These are phyloP conservation scores for Globodera rostochiensis DNA, from an alignment of 1,140 invertebrate species.

Conservation along the genomic window DNA sequence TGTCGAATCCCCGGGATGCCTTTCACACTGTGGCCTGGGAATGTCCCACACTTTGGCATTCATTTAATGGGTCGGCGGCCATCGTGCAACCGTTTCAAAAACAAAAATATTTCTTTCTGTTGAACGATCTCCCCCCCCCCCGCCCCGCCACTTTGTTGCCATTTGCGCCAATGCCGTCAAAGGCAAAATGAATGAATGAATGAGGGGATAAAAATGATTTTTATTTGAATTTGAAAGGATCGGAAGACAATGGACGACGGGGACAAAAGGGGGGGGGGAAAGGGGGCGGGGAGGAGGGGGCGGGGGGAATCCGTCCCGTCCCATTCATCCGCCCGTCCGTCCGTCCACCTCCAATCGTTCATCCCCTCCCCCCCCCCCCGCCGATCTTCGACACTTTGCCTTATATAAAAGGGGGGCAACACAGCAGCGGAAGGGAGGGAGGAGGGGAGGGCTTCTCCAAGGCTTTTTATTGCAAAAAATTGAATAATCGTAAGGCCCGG, in stretches of 20 bases:
- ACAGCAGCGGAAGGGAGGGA: too few species aligned
- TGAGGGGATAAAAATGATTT: neutral
- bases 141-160: neutral
- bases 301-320: neutral
- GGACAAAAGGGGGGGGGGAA: neutral
- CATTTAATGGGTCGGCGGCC: too few species aligned
- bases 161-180: slow-evolving; percentile 14
- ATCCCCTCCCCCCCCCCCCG: neutral
- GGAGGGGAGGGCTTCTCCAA: too few species aligned
- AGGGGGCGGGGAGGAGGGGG: neutral
- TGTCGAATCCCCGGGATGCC: too few species aligned
- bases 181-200: slow-evolving; percentile 4
- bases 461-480: too few species aligned
- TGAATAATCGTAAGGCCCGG: too few species aligned
- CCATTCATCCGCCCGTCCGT: neutral
- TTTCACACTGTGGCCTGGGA: too few species aligned
- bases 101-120: too few species aligned
- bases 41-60: too few species aligned
- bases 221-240: slow-evolving; percentile 15
- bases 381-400: neutral
- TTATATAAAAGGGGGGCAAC: too few species aligned
- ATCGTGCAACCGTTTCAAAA: too few species aligned
- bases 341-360: neutral
- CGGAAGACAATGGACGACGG: slow-evolving; percentile 2
- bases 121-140: too few species aligned